Evolutionary conservation across 2,888 invertebrate genomes (phyloP).

Genomic region (Rhyacophila evoluta): DNA sequence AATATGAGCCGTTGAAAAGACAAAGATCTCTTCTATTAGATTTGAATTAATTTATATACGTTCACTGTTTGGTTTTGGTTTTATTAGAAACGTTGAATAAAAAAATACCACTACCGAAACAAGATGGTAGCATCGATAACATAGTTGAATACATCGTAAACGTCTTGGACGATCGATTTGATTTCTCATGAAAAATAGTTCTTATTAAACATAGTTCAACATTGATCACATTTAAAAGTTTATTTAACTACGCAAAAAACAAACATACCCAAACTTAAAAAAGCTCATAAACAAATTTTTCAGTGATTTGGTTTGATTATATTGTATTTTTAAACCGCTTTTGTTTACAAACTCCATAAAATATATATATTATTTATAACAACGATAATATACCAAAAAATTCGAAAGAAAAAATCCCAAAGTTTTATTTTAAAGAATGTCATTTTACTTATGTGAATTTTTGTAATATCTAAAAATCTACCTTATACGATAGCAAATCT

Average conservation of each 20-base stretch:
- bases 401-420: too few species aligned
- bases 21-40: slow-evolving; percentile 26
- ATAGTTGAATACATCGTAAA: slow-evolving; percentile 3
- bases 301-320: too few species aligned
- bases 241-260: too few species aligned
- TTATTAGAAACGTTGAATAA: slow-evolving; percentile 33
- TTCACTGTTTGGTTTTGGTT: slow-evolving; percentile 23
- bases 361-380: too few species aligned
- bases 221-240: too few species aligned
- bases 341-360: too few species aligned
- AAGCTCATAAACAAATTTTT: too few species aligned
- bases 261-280: too few species aligned
- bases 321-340: too few species aligned
- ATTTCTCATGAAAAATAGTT: neutral
- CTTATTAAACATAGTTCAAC: too few species aligned
- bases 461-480: neutral
- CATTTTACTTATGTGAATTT: neutral
- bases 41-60: slow-evolving; percentile 45
- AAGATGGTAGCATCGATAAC: slow-evolving; percentile 43
- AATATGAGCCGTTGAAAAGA: neutral
- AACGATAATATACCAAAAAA: too few species aligned
- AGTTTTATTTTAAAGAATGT: too few species aligned
- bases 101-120: slow-evolving; percentile 45
- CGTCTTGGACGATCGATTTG: neutral
- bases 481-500: neutral